Conservation (phyloP, 2,888 invertebrate species). For the Agrotis segetum region DNA sequence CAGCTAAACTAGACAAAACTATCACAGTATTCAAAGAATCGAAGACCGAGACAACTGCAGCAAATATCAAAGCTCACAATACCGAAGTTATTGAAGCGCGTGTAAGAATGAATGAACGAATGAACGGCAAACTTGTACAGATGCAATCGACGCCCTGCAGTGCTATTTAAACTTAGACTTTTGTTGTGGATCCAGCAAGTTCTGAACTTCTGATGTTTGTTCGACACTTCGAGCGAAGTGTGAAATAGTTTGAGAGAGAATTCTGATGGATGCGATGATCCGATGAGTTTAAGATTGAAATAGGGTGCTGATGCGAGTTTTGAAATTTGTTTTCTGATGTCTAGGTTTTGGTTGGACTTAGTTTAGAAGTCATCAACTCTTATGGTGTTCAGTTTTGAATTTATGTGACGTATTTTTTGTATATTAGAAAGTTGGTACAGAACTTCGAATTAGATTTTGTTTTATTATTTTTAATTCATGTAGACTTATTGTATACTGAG, state of each 20-base stretch:
- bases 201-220: slow-evolving; percentile 45
- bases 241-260: slow-evolving; percentile 39
- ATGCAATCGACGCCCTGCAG: slow-evolving; percentile 62
- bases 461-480: background rate
- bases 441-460: background rate
- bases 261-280: slow-evolving; percentile 52
- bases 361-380: slow-evolving; percentile 5
- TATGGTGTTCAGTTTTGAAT: background rate
- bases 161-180: slow-evolving; percentile 61
- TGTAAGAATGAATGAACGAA: slow-evolving; percentile 58
- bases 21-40: slow-evolving; percentile 31
- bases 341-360: background rate
- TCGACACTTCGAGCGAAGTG: slow-evolving; percentile 42
- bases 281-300: slow-evolving; percentile 49
- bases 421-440: too few relatives aligned
- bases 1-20: slow-evolving; percentile 5
- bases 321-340: slow-evolving; percentile 30
- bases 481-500: too few relatives aligned
- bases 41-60: slow-evolving; percentile 21
- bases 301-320: slow-evolving; percentile 35
- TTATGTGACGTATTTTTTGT: too few relatives aligned
- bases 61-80: slow-evolving; percentile 56
- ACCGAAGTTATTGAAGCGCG: slow-evolving; percentile 54
- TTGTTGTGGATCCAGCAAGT: slow-evolving; percentile 56
- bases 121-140: slow-evolving; percentile 54